Evolutionary conservation across 2,888 invertebrate genomes (phyloP), one percentile per base, ranked within the genome.

Genomic region (Cepaea hortensis): DNA sequence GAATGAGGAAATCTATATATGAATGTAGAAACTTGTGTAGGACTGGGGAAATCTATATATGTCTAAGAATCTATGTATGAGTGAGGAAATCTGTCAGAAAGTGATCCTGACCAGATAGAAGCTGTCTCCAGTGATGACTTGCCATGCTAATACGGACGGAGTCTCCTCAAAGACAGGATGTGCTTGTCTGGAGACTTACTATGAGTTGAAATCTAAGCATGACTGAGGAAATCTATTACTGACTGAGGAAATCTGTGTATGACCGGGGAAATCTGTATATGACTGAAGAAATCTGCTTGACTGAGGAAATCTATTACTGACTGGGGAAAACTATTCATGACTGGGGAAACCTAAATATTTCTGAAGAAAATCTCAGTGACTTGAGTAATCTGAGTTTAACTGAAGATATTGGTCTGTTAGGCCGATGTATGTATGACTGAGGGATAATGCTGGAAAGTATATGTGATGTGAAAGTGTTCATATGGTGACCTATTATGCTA

Each of bases 141-240:
- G 91, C 91, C 92, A 93, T 93, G 93, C 92, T 92, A 92, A 92
- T 93, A 92, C 92, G 88, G 91, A 92, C 90, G 85, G 88, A 50
- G 82, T 84, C 75, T 86, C 86, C 87, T 87, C 87, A 73, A 75
- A 88, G 79, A 87, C 89, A 81, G 85, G 89, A 88, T 91, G 91
- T 91, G 91, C 89, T 82, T 91, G 90, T 90, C 87, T 90, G 76
- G 89, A 88, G 85, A 61, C 84, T 80, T 87, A 65, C 90, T 23
- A 80, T 91, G 92, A 90, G 91, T 91, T 90, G 1, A 35, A 35
- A 35, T 35, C 35, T 35, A 35, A 35, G 35, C 35, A 35, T 35
- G 0, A 35, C 35, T 35, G 35, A 35, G 35, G 35, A 35, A 35
- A 35, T 35, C 0, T 35, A 35, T 35, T 35, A 35, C 35, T 1